A percentile compares a stretch with the other conserved stretches of the same genome.
These are phyloP conservation scores for Rattus rattus DNA, from an alignment of 2,113 vertebrate species.

Conservation along the genomic window DNA sequence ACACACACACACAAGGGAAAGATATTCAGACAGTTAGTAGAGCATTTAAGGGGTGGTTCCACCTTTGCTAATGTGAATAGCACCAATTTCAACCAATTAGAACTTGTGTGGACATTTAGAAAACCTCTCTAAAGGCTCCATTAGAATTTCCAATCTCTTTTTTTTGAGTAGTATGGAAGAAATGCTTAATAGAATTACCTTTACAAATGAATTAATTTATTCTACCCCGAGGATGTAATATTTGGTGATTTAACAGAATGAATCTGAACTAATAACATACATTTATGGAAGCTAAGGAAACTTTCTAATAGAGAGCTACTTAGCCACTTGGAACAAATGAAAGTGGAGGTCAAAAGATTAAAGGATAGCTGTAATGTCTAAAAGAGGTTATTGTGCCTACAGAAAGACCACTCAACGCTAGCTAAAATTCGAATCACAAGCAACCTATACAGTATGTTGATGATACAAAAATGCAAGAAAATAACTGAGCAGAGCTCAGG, in stretches of 20 bases:
- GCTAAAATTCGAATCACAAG: constrained; percentile 15
- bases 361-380: constrained; percentile 53
- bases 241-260: constrained; percentile 75
- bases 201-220: constrained; percentile 67
- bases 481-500: neutral
- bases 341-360: constrained; percentile 43
- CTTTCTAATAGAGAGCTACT: constrained; percentile 71
- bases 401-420: constrained; percentile 49
- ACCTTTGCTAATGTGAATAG: neutral
- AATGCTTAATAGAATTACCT: constrained; percentile 59
- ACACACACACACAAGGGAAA: too few species aligned
- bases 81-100: constrained; percentile 31
- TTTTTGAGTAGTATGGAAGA: constrained; percentile 37
- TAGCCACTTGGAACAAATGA: constrained; percentile 79
- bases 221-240: constrained; percentile 63
- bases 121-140: constrained; percentile 41
- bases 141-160: constrained; percentile 42
- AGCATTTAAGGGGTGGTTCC: neutral
- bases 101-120: constrained; percentile 24
- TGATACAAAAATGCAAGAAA: neutral
- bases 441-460: neutral
- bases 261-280: constrained; percentile 62
- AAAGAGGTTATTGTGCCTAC: constrained; percentile 48
- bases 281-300: constrained; percentile 74
- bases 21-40: too few species aligned